Conservation (phyloP, 2,888 invertebrate species). For the Acrobasis repandana region DNA sequence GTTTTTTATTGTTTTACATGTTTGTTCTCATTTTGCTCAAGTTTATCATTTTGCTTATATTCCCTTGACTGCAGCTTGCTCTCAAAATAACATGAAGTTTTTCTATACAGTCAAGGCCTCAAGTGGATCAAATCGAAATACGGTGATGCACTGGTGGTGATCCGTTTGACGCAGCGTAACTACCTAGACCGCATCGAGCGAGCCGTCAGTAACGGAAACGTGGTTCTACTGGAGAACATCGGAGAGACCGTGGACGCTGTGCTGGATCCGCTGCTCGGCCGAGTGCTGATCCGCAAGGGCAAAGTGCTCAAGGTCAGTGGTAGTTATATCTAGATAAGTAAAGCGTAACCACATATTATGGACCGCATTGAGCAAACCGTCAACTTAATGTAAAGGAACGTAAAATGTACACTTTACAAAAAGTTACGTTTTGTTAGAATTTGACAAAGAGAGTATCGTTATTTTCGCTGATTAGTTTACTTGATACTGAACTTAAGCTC, state of each 20-base stretch:
- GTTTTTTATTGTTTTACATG: too few relatives aligned
- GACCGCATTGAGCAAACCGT: too few relatives aligned
- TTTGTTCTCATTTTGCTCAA: too few relatives aligned
- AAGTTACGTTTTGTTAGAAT: too few relatives aligned
- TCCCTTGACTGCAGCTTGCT: background rate
- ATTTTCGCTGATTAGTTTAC: too few relatives aligned
- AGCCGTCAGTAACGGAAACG: slow-evolving; percentile 88
- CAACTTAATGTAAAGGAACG: too few relatives aligned
- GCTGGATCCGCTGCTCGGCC: slow-evolving; percentile 92
- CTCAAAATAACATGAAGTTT: background rate
- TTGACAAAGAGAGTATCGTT: too few relatives aligned
- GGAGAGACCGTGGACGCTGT: slow-evolving; percentile 95
- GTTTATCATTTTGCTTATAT: too few relatives aligned
- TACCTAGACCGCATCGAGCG: slow-evolving; percentile 93
- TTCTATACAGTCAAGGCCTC: slow-evolving; percentile 86
- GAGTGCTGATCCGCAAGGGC: slow-evolving; percentile 95
- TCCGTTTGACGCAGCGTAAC: slow-evolving; percentile 90
- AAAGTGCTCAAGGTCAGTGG: slow-evolving; percentile 83
- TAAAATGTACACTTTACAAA: too few relatives aligned
- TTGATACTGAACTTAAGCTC: too few relatives aligned
- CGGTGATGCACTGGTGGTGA: slow-evolving; percentile 86
- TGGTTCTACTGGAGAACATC: slow-evolving; percentile 94
- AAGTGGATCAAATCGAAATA: slow-evolving; percentile 98
- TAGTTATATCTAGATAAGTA: background rate
- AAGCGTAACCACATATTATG: too few relatives aligned